Evolutionary conservation across 1,140 invertebrate species (phyloP), one percentile per base, ranked within the genome.

Genomic region (Trichonephila inaurata): DNA sequence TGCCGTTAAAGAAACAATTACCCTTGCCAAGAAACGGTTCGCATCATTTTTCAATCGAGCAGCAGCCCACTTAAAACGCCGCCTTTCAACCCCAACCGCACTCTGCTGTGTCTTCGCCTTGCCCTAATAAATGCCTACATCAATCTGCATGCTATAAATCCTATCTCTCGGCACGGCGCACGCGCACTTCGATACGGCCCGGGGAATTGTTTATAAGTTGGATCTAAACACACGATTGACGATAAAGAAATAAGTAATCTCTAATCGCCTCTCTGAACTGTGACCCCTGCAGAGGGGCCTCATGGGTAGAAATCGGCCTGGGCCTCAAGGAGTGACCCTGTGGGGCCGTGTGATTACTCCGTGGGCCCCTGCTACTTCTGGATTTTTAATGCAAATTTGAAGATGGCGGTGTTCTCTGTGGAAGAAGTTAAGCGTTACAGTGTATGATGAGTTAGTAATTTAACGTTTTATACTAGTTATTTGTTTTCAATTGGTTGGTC

Each of bases 1-100:
- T 87, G 85, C 61, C 85, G 61, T 28, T 44, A 24, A 72, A 82
- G 72, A 82, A 91, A 91, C 89, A 91, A 91, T 91, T 91, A 91
- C 72, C 44, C 77, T 72, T 40, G 60, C 86, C 66, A 24, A 61
- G 40, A 89, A 64, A 44, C 69, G 44, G 88, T 77, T 64, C 24
- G 69, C 89, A 91, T 91, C 89, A 91, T 91, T 91, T 91, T 91
- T 91, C 89, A 91, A 91, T 91, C 72, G 69, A 82, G 89, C 10
- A 82, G 89, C 10, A 51, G 89, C 33, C 64, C 69, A 89, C 88
- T 89, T 72, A 89, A 72, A 60, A 60, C 51, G 40, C 89, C 89
- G 89, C 89, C 89, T 90, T 90, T 90, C 89, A 81, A 90, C 66
- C 66, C 24, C 81, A 21, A 51, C 24, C 28, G 40, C 66, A 69